These are phyloP conservation scores for Rhodeus uyekii DNA, from an alignment of 2,797 vertebrate genomes.

Conservation along the genomic window DNA sequence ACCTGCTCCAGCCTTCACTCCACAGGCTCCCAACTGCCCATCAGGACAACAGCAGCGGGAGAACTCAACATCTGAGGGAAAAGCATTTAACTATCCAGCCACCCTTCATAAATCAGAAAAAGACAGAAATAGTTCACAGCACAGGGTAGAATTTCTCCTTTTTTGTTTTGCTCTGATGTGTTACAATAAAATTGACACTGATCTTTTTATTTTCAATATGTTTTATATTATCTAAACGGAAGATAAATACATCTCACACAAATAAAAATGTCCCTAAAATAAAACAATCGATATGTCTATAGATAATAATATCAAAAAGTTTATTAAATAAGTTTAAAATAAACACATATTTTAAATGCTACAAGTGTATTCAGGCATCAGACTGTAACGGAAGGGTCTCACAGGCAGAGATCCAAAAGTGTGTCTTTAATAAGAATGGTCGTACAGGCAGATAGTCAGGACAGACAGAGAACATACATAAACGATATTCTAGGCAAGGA, in stretches of 20 bases:
- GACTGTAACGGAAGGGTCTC: too few species aligned
- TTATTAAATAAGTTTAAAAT: not conserved
- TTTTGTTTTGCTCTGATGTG: conserved; percentile 29
- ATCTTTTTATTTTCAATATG: conserved; percentile 21
- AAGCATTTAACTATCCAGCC: not conserved
- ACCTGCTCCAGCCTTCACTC: conserved; percentile 48
- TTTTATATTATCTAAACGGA: not conserved
- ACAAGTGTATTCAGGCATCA: not conserved
- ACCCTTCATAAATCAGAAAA: conserved; percentile 35
- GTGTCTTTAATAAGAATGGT: too few species aligned
- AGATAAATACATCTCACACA: not conserved
- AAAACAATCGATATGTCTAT: too few species aligned
- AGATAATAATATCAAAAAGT: too few species aligned
- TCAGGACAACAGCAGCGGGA: conserved; percentile 37
- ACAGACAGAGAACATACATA: too few species aligned
- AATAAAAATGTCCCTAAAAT: not conserved
- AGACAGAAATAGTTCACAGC: conserved; percentile 25
- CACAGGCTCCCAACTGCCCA: not conserved
- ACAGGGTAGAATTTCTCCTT: conserved; percentile 1
- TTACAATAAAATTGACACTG: conserved; percentile 4
- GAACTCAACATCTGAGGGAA: conserved; percentile 13
- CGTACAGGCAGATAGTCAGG: too few species aligned
- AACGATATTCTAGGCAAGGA: too few species aligned
- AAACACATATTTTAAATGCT: not conserved
- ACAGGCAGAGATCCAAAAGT: too few species aligned